A percentile compares a stretch with the other conserved stretches of the same genome.
phyloP scores from a whole-genome alignment of 2,797 vertebrate species.

The Sebastes oblongus region DNA sequence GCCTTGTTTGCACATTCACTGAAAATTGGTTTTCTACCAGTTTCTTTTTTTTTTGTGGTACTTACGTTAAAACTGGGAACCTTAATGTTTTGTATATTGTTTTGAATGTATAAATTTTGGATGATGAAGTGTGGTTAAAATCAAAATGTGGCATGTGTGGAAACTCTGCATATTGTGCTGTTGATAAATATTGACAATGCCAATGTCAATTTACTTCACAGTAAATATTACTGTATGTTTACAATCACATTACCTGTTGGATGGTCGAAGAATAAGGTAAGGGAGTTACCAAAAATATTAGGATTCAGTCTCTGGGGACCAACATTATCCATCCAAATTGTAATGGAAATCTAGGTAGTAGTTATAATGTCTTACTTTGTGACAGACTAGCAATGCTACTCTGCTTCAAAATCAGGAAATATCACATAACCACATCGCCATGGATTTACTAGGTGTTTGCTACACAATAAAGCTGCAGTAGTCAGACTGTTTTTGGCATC shows the following conservation, averaged over 20 bases:
- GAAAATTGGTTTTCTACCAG: neutral
- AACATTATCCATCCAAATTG: neutral
- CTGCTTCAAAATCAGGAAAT: neutral
- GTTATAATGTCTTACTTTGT: neutral
- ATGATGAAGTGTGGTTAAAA: neutral
- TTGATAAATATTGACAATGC: neutral
- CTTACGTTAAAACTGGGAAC: neutral
- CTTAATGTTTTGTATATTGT: neutral
- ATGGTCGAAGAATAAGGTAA: neutral
- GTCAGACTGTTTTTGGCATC: no score
- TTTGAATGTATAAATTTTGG: neutral
- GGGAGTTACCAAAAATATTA: neutral
- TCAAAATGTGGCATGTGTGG: neutral
- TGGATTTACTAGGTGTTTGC: neutral
- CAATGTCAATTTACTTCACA: neutral
- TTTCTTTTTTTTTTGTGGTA: neutral
- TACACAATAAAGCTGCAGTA: no score
- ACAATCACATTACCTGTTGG: neutral
- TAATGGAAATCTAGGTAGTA: neutral
- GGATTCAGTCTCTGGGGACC: neutral
- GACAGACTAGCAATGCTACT: neutral
- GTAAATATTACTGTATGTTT: neutral
- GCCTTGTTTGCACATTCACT: neutral
- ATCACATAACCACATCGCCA: neutral
- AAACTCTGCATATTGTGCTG: neutral